Conservation (phyloP, 2,113 vertebrate genomes). For the Tenrec ecaudatus region DNA sequence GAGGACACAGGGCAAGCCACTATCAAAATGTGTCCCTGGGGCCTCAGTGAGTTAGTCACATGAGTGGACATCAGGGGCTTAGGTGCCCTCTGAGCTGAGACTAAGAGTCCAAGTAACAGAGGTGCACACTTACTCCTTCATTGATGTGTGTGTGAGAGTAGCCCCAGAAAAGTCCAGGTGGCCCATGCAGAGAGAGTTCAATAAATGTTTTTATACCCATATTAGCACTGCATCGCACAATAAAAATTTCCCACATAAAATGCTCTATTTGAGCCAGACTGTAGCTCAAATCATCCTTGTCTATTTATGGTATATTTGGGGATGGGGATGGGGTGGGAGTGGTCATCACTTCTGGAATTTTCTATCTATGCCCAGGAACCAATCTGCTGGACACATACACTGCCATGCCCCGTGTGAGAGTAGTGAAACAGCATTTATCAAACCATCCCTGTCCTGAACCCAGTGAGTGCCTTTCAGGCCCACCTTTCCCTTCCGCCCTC, state of each 20-base stretch:
- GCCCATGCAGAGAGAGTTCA: background rate
- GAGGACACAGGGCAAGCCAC: background rate
- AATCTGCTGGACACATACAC: background rate
- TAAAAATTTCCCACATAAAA: background rate
- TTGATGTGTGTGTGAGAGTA: background rate
- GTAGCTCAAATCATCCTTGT: background rate
- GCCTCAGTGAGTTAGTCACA: background rate
- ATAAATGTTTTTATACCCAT: conserved; percentile 7
- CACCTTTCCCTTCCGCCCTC: background rate
- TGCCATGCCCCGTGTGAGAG: background rate
- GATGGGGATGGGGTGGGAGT: background rate
- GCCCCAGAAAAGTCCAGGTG: background rate
- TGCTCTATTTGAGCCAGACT: background rate
- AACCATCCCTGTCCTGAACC: background rate
- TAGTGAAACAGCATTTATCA: background rate
- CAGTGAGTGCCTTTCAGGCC: background rate
- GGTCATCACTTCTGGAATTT: background rate
- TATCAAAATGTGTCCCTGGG: background rate
- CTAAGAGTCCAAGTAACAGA: background rate
- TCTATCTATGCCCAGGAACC: background rate
- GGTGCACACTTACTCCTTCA: background rate
- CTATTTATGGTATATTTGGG: background rate
- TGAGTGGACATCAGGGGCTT: background rate
- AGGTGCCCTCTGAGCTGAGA: background rate
- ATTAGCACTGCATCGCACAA: background rate